These are phyloP conservation scores for Zophobas atratus DNA, from an alignment of 1,140 invertebrate species.

Conservation along the genomic window DNA sequence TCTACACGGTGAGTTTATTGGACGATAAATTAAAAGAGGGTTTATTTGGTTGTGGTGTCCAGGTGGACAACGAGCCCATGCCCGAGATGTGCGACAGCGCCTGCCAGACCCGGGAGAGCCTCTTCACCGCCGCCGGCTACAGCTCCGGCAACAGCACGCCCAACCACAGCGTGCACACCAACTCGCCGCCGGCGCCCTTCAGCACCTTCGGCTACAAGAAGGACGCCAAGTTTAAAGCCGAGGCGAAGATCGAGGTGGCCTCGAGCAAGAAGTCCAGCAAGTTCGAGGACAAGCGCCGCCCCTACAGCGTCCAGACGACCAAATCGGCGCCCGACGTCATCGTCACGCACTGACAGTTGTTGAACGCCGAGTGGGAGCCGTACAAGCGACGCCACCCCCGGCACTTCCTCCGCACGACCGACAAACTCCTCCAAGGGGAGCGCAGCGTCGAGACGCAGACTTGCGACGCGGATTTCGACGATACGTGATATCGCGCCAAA, in stretches of 20 bases:
- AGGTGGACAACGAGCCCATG: conserved; percentile 66
- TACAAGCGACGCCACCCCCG: conserved; percentile 73
- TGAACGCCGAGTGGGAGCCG: conserved; percentile 72
- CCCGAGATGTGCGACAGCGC: conserved; percentile 84
- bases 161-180: conserved; percentile 62
- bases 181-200: conserved; percentile 67
- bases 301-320: conserved; percentile 83
- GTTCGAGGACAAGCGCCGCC: conserved; percentile 71
- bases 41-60: background rate
- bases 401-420: conserved; percentile 63
- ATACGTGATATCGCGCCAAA: conserved; percentile 36
- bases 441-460: conserved; percentile 57
- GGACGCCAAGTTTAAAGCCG: conserved; percentile 73
- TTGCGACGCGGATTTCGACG: conserved; percentile 53
- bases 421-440: conserved; percentile 36
- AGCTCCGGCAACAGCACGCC: conserved; percentile 64
- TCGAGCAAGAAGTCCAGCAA: conserved; percentile 63
- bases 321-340: conserved; percentile 92
- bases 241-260: conserved; percentile 77
- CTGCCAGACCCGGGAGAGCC: conserved; percentile 84
- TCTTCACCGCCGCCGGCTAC: conserved; percentile 73
- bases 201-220: conserved; percentile 67
- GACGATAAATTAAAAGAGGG: too few relatives aligned
- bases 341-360: conserved; percentile 82
- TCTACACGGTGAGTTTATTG: conserved; percentile 55